Conservation (phyloP, 1,140 invertebrate genomes). For the Leguminivora glycinivorella region DNA sequence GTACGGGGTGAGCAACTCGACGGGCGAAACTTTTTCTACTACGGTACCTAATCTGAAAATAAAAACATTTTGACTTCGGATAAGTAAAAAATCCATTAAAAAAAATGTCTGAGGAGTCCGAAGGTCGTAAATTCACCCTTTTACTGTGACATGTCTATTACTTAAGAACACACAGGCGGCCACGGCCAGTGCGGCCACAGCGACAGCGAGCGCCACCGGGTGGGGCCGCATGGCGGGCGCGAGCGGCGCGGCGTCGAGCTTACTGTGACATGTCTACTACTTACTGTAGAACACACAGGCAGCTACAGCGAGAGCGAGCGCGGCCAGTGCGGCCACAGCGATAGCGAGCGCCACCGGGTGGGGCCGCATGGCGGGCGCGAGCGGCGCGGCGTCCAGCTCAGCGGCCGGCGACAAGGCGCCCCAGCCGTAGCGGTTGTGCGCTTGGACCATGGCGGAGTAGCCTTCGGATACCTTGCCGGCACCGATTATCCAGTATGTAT, state of each 20-base stretch:
- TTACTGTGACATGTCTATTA: neutral
- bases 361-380: conserved; percentile 80
- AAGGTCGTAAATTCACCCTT: too few species aligned
- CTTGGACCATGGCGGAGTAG: conserved; percentile 86
- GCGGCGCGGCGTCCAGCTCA: conserved; percentile 75
- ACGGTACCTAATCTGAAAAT: too few species aligned
- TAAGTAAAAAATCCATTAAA: too few species aligned
- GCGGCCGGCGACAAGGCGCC: conserved; percentile 81
- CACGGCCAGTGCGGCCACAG: neutral
- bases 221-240: conserved; percentile 81
- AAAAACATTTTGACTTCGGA: too few species aligned
- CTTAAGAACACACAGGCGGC: conserved; percentile 6
- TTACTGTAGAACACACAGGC: conserved; percentile 75
- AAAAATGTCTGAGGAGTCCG: too few species aligned
- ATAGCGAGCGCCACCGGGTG: conserved; percentile 81
- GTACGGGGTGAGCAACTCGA: too few species aligned
- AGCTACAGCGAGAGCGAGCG: conserved; percentile 69
- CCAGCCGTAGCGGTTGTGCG: conserved; percentile 91
- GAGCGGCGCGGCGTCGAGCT: conserved; percentile 76
- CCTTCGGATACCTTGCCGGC: conserved; percentile 84
- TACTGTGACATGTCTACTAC: too few species aligned
- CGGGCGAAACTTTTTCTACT: too few species aligned
- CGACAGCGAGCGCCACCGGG: conserved; percentile 80
- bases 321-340: conserved; percentile 75
- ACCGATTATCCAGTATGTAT: conserved; percentile 88